Evolutionary conservation across 1,140 invertebrate species (phyloP).

Genomic region (Rhagoletis pomonella): DNA sequence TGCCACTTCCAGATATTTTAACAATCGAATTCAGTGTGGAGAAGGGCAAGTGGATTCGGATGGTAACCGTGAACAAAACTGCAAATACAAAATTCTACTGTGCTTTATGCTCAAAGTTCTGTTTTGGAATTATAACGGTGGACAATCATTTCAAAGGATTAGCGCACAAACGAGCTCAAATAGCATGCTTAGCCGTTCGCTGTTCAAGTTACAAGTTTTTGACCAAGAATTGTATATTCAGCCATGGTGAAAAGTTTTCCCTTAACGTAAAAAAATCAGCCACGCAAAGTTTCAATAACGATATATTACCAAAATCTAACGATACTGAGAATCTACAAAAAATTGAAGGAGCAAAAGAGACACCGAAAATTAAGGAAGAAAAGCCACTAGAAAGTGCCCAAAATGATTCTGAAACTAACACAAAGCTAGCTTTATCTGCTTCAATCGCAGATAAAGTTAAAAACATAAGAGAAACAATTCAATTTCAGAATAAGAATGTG

Average conservation of each 20-base stretch:
- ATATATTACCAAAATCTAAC: neutral
- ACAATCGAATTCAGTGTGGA: constrained; percentile 6
- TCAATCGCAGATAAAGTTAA: neutral
- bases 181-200: constrained; percentile 1
- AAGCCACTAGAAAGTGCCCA: neutral
- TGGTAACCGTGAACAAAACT: neutral
- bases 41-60: neutral
- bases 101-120: constrained; percentile 37
- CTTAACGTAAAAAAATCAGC: neutral
- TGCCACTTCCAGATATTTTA: constrained; percentile 9
- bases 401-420: neutral
- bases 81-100: constrained; percentile 16
- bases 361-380: neutral
- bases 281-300: too few relatives aligned
- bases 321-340: neutral
- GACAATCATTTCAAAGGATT: constrained; percentile 38
- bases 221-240: constrained; percentile 39
- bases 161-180: constrained; percentile 29
- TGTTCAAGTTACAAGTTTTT: neutral
- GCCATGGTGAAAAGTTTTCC: constrained; percentile 11
- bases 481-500: neutral
- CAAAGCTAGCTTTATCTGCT: constrained; percentile 8
- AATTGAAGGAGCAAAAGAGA: neutral
- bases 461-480: neutral
- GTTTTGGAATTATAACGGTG: constrained; percentile 30